Evolutionary conservation across 2,888 invertebrate species (phyloP), one percentile per base, ranked within the genome.

Genomic region (Ornithoptera priamus): DNA sequence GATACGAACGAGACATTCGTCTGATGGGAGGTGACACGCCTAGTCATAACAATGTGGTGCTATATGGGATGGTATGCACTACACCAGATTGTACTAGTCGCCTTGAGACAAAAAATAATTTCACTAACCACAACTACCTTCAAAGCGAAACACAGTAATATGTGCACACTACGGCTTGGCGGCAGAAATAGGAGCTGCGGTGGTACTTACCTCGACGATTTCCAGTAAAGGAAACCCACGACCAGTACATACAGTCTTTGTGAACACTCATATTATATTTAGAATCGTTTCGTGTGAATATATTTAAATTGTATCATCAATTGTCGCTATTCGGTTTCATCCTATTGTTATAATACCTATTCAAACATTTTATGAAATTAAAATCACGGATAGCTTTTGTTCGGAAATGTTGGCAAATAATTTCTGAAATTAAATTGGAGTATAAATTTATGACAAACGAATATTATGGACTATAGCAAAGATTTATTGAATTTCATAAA

Each of bases 311-410:
- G 24, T 24, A 24, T 36, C 18, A 60, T 30, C 7, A 60, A 60
- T 59, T 60, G 15, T 39, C 61, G 36, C 39, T 12, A 18, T 61
- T 61, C 18, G 17, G 20, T 42, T 61, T n/a, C 20, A n/a, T 20
- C 39, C 20, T 42, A 39, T 36, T 61, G 61, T 61, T 39, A 30
- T 18, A 42, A 42, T 42, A 39, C n/a, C n/a, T 61, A 20, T n/a
- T 2, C 36, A 39, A 39, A 39, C 36, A 39, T 36, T 61, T 61
- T 42, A 42, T 39, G n/a, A 61, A 39, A 61, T 61, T 61, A n/a
- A 61, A 61, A 61, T 61, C 42, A 61, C n/a, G 17, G 12, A 18
- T 22, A 58, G 61, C 61, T 39, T 20, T 61, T 61, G 61, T 61
- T 61, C 61, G 20, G 4, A 36, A 61, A 58, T 4, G 17, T 60